A percentile compares a stretch with the other conserved stretches of the same genome.
phyloP scores from a whole-genome alignment of 2,113 vertebrate genomes.

The Nicator chloris region DNA sequence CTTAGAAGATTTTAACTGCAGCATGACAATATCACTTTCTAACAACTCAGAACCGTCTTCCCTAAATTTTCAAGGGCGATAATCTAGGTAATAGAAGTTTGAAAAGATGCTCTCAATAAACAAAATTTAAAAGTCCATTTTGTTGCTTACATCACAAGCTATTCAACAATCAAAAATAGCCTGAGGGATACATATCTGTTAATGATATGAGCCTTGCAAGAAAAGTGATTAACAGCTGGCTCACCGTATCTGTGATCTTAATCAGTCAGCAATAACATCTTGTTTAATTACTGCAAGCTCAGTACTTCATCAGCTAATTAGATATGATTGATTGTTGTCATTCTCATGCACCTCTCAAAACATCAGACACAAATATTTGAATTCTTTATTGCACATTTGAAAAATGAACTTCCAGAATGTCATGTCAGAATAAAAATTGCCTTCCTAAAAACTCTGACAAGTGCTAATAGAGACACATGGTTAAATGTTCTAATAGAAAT shows the following conservation, averaged over 20 bases:
- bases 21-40: background rate
- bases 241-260: slow-evolving; percentile 45
- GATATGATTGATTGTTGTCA: slow-evolving; percentile 60
- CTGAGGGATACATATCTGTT: background rate
- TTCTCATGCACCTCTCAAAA: slow-evolving; percentile 18
- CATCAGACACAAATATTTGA: slow-evolving; percentile 33
- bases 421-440: background rate
- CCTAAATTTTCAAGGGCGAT: background rate
- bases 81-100: background rate
- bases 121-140: background rate
- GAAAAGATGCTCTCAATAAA: background rate
- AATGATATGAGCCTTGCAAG: slow-evolving; percentile 29
- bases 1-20: background rate
- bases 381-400: background rate
- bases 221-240: slow-evolving; percentile 51
- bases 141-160: background rate
- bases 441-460: background rate
- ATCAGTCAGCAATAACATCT: slow-evolving; percentile 46
- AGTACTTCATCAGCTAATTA: slow-evolving; percentile 53
- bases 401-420: slow-evolving; percentile 6
- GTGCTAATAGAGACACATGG: background rate
- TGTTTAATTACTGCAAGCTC: slow-evolving; percentile 55
- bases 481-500: background rate
- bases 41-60: background rate
- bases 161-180: slow-evolving; percentile 9